A percentile compares a stretch with the other conserved stretches of the same genome.
Conservation (phyloP, 1,140 invertebrate species). For the Aradophagus sp. region DNA sequence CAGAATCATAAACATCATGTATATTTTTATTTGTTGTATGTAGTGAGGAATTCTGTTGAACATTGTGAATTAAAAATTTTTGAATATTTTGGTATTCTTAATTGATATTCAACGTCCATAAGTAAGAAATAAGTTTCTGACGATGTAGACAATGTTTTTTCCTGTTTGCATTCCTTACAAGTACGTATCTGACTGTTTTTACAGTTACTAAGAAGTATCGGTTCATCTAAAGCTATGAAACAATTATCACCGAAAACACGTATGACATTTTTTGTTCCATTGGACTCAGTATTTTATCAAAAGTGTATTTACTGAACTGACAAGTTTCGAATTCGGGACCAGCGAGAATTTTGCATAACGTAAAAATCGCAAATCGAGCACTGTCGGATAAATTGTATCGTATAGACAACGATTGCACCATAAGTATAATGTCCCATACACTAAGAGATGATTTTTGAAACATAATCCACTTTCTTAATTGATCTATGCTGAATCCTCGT, state of each 20-base stretch:
- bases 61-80: constrained; percentile 12
- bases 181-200: too few relatives aligned
- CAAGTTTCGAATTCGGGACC: constrained; percentile 4
- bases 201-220: constrained; percentile 21
- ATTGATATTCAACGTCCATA: constrained; percentile 15
- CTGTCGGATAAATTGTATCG: constrained; percentile 6
- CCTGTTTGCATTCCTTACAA: too few relatives aligned
- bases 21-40: too few relatives aligned
- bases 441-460: constrained; percentile 7
- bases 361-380: constrained; percentile 8
- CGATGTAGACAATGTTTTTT: constrained; percentile 10
- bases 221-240: constrained; percentile 15
- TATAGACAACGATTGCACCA: constrained; percentile 9
- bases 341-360: constrained; percentile 3
- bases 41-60: too few relatives aligned
- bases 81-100: constrained; percentile 16
- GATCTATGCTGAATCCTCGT: too few relatives aligned
- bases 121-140: constrained; percentile 23
- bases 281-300: constrained; percentile 33
- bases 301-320: constrained; percentile 12
- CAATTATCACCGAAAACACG: constrained; percentile 30
- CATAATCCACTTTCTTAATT: constrained; percentile 24
- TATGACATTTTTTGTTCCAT: constrained; percentile 15
- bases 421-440: constrained; percentile 13
- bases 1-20: too few relatives aligned